Evolutionary conservation across 1,140 invertebrate genomes (phyloP).

Genomic region (Trichomalopsis sarcophagae): DNA sequence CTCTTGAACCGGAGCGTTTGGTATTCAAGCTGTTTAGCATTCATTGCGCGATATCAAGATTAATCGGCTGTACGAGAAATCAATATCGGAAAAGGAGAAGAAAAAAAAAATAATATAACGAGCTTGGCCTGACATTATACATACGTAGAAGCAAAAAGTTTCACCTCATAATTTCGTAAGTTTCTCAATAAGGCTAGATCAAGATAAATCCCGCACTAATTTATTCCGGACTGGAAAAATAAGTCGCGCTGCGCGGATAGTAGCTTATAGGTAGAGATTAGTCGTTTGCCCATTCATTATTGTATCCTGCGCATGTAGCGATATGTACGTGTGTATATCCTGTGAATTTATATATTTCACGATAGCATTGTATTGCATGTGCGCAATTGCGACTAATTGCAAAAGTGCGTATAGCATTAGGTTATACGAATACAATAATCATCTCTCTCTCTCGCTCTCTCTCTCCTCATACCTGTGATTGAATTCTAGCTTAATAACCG

Average conservation of each 20-base stretch:
- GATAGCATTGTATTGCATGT: too few relatives aligned
- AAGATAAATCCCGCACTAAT: slow-evolving; percentile 11
- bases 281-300: not conserved
- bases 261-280: too few relatives aligned
- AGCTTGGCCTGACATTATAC: not conserved
- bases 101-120: not conserved
- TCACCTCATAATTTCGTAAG: slow-evolving; percentile 27
- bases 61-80: slow-evolving; percentile 8
- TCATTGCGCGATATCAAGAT: not conserved
- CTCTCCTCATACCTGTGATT: not conserved
- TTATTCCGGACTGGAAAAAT: not conserved
- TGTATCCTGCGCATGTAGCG: not conserved
- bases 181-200: slow-evolving; percentile 34
- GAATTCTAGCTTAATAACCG: not conserved
- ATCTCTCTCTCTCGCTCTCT: not conserved
- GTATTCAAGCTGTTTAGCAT: not conserved
- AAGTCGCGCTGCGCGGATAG: not conserved
- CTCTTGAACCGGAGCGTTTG: not conserved
- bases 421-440: too few relatives aligned
- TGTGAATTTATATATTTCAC: not conserved
- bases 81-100: not conserved
- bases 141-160: not conserved
- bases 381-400: too few relatives aligned
- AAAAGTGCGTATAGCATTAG: too few relatives aligned
- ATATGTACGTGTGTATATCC: not conserved